These are phyloP conservation scores for Drosophila mayaguana DNA, from an alignment of 2,888 invertebrate genomes.

Conservation along the genomic window DNA sequence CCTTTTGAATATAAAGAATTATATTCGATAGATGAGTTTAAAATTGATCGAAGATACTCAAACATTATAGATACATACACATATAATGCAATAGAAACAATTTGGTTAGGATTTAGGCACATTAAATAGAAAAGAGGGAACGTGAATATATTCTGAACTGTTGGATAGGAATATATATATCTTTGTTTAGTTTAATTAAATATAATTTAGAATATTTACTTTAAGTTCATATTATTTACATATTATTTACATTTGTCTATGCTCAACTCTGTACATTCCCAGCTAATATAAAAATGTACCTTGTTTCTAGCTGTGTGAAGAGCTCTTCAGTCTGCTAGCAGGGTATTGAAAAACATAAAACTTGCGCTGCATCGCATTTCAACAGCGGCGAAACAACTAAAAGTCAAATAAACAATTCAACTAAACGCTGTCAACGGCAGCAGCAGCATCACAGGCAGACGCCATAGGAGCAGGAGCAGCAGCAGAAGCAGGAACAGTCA, in stretches of 20 bases:
- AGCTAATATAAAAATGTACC: not conserved
- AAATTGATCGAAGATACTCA: too few species aligned
- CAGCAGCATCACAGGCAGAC: slow-evolving; percentile 1
- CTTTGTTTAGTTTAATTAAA: not conserved
- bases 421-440: slow-evolving; percentile 73
- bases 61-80: too few species aligned
- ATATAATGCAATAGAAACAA: too few species aligned
- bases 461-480: not conserved
- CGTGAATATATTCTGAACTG: too few species aligned
- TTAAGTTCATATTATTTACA: too few species aligned
- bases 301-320: not conserved
- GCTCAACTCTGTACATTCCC: too few species aligned
- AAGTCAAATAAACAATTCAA: slow-evolving; percentile 82
- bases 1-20: too few species aligned
- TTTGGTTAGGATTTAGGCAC: too few species aligned
- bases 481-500: slow-evolving; percentile 1
- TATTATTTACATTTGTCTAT: not conserved
- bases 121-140: too few species aligned
- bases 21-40: too few species aligned
- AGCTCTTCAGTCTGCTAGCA: not conserved
- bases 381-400: slow-evolving; percentile 71
- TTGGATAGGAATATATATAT: too few species aligned
- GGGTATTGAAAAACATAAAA: slow-evolving; percentile 41
- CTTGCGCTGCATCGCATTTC: slow-evolving; percentile 56
- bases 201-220: not conserved